Conservation (phyloP, 2,797 vertebrate species). For the Sebastes kiyomatsui region DNA sequence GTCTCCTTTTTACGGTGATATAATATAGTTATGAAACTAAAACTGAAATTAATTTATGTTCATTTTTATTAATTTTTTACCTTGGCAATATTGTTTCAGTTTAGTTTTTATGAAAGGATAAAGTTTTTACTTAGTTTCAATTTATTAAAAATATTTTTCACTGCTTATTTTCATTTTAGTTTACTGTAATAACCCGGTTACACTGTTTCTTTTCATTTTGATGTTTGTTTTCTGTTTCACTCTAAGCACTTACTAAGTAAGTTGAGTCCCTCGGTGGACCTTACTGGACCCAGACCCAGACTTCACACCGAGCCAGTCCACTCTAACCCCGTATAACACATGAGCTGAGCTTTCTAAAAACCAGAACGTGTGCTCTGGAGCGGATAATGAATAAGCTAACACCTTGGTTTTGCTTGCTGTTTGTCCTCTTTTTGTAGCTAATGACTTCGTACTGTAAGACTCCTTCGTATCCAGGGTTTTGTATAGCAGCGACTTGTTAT, state of each 20-base stretch:
- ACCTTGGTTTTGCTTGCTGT: slow-evolving; percentile 49
- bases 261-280: background rate
- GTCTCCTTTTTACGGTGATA: too few relatives aligned
- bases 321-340: slow-evolving; percentile 8
- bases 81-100: too few relatives aligned
- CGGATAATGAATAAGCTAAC: slow-evolving; percentile 62
- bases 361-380: slow-evolving; percentile 49
- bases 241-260: background rate
- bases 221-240: background rate
- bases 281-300: slow-evolving; percentile 1
- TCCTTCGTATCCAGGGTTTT: slow-evolving; percentile 49
- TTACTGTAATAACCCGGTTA: too few relatives aligned
- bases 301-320: slow-evolving; percentile 8
- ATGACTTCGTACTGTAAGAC: slow-evolving; percentile 64
- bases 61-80: too few relatives aligned
- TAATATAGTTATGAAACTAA: too few relatives aligned
- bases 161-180: too few relatives aligned
- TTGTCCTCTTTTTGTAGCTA: slow-evolving; percentile 56
- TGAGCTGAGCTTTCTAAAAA: slow-evolving; percentile 43
- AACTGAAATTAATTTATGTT: too few relatives aligned
- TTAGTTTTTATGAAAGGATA: too few relatives aligned
- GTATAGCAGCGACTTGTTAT: slow-evolving; percentile 64
- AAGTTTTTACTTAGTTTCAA: too few relatives aligned
- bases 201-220: background rate
- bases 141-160: too few relatives aligned